Evolutionary conservation across 1,140 invertebrate genomes (phyloP).

Genomic region (Eumaeus atala): DNA sequence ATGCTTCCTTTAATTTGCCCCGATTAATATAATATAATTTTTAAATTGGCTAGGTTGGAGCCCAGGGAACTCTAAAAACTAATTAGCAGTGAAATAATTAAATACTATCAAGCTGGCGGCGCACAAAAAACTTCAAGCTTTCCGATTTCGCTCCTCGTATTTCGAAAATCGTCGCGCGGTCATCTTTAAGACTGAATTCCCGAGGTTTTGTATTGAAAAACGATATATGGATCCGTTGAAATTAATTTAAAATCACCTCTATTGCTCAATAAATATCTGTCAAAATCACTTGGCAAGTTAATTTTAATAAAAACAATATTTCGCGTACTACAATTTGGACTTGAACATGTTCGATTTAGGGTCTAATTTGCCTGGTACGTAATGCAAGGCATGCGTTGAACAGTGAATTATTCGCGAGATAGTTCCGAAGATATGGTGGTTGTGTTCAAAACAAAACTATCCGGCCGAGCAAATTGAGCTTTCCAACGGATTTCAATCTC

Average conservation of each 20-base stretch:
- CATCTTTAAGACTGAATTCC: constrained; percentile 53
- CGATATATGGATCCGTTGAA: constrained; percentile 24
- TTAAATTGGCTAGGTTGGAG: too few relatives aligned
- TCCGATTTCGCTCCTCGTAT: constrained; percentile 66
- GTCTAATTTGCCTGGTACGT: constrained; percentile 18
- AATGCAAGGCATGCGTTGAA: constrained; percentile 33
- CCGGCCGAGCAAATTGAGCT: constrained; percentile 65
- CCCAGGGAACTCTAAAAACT: constrained; percentile 41
- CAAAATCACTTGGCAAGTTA: constrained; percentile 7
- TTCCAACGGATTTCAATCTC: constrained; percentile 44
- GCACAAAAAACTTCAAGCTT: constrained; percentile 57
- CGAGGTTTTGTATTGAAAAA: constrained; percentile 27
- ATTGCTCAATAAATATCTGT: constrained; percentile 15
- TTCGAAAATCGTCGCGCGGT: constrained; percentile 64
- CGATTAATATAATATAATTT: too few relatives aligned
- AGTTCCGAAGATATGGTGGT: constrained; percentile 55
- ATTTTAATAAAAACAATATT: constrained; percentile 12
- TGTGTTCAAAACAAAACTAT: constrained; percentile 63
- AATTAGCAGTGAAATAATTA: constrained; percentile 66
- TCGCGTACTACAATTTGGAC: constrained; percentile 4
- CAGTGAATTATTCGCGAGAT: constrained; percentile 65
- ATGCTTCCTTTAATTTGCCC: too few relatives aligned
- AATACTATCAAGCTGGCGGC: constrained; percentile 47
- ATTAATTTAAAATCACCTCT: constrained; percentile 9
- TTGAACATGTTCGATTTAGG: constrained; percentile 6